Evolutionary conservation across 2,797 vertebrate genomes (phyloP), one percentile per base, ranked within the genome.

Genomic region (Gymnothorax javanicus): DNA sequence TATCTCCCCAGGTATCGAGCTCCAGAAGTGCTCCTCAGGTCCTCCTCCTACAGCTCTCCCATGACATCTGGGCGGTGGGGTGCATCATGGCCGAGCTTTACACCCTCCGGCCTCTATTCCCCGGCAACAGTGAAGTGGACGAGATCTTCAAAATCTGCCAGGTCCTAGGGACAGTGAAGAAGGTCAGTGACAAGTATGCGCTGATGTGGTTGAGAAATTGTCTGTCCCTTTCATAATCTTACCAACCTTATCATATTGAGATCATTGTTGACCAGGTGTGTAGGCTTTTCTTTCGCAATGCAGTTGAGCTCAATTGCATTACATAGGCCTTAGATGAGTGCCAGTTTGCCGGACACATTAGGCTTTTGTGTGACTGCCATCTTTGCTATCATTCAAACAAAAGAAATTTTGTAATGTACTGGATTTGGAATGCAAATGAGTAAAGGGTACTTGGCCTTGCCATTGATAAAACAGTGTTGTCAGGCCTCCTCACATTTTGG

Each of bases 61-160:
- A 99, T 86, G 99, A 99, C 64, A 91, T 99, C 85, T 99, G 98
- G 99, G 99, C 99, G 12, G 97, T 99, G 59, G 99, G 98, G 88
- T 99, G 99, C 91, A 99, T 99, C 88, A 99, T 99, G 98, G 99
- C 98, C 6, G 98, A 99, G 84, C 93, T 99, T 0, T 99, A 99
- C 88, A 99, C 97, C 0, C 94, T 99, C 75, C 95, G 98, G 73
- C 99, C 99, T 2, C 97, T 99, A 89, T 99, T 99, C 88, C 99
- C 98, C 9, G 99, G 98, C 13, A 98, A 98, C 89, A 99, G 98
- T 62, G 98, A 99, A 91, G 97, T 99, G 79, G 98, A 99, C 89
- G 97, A 99, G 94, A 99, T 99, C 91, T 99, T 99, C 92, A 99
- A 99, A 94, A 99, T 99, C 90, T 99, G 99, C 94, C 98, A 99